Base-by-base conservation (phyloP, 1,140 invertebrate genomes). In the Drosophila subpulchrella region DNA sequence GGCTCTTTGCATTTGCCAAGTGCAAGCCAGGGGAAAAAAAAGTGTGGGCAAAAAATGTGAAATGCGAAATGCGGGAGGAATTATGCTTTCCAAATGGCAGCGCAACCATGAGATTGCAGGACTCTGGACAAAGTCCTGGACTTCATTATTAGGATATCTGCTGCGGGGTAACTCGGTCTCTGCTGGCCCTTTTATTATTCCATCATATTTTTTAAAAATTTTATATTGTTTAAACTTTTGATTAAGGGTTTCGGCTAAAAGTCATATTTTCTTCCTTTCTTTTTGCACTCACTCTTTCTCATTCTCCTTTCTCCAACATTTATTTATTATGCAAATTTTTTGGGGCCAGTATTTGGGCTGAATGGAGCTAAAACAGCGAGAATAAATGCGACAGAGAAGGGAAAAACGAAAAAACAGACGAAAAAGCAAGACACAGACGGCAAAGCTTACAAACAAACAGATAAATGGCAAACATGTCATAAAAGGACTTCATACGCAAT, bases 211-310 rank as follows among this genome's bases (percentile, higher is more conserved):
- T 85, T 75, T 81, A 75, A 70, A 86, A 86, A 86, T 81, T 86
- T 86, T 68, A 86, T 81, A 78, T 85, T 85, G 74, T 81, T 85
- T 86, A 81, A 84, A 86, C 82, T 85, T 85, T 86, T 85, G 81
- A 85, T 85, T 85, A 85, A 81, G 81, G 81, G 78, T 63, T 85
- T 85, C 67, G 74, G 63, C 68, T 62, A 55, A 44, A 55, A 47
- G 63, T 63, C 42, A 56, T 34, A 56, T 62, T 54, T 58, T 51
- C 54, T 55, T 55, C 50, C 48, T 47, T 63, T 83, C 75, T 55
- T 55, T 48, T 61, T 34, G 27, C 17, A 24, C 15, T 10, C 24
- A 15, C 34, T 36, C 13, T 17, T 20, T 36, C 5, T 4, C 32
- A 5, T 4, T 12, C 13, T 1, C 11, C 15, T 5, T 47, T 24